Conservation (phyloP, 37 sponge, comb jelly and placozoan genomes). For the Ephydatia muelleri region DNA sequence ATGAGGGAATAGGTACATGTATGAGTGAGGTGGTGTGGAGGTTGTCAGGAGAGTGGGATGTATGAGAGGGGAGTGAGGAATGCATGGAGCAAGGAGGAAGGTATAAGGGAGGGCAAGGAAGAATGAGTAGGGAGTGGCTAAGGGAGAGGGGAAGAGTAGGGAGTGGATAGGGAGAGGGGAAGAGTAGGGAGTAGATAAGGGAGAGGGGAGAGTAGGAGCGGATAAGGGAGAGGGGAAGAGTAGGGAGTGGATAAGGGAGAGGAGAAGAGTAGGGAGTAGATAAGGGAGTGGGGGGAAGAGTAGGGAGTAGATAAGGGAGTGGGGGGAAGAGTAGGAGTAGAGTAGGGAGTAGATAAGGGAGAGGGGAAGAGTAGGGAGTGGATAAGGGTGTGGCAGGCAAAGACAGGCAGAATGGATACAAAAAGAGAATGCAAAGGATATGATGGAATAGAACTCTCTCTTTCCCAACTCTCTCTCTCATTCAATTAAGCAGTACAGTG, state of each 20-base stretch:
- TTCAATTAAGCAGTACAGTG: no score
- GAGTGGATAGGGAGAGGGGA: not conserved
- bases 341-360: no score
- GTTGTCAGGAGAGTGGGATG: not conserved
- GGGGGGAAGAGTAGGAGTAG: slow-evolving; percentile 79
- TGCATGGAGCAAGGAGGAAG: no score
- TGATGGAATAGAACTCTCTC: no score
- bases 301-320: slow-evolving; percentile 70
- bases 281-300: slow-evolving; percentile 6
- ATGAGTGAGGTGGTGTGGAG: slow-evolving; percentile 35
- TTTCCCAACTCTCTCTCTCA: no score
- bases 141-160: not conserved
- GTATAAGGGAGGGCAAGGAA: no score
- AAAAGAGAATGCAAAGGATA: no score
- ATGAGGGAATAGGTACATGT: not conserved
- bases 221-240: not conserved
- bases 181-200: slow-evolving; percentile 21
- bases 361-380: no score
- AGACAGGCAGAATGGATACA: no score
- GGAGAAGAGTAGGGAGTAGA: no score
- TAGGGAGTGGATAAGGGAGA: not conserved
- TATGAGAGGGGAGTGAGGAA: not conserved
- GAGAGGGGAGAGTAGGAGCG: not conserved
- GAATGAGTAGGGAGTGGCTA: no score
- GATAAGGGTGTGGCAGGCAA: no score